These are phyloP conservation scores for Beroe forskalii DNA, from an alignment of 37 sponge, comb jelly and placozoan species.

Conservation along the genomic window DNA sequence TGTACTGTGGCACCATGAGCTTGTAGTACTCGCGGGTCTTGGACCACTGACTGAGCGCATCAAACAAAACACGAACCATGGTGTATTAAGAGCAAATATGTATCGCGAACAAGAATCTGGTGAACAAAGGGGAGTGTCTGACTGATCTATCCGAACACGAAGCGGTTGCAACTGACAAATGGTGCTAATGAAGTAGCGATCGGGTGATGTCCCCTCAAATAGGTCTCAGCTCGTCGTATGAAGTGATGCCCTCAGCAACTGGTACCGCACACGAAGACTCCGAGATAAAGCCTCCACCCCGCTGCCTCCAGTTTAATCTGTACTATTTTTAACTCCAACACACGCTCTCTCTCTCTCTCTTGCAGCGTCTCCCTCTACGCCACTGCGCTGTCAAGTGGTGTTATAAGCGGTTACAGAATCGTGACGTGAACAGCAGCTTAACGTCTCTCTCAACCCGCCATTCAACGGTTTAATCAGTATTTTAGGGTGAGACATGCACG, in stretches of 20 bases:
- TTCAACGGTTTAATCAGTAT: background rate
- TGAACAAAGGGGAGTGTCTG: too few species aligned
- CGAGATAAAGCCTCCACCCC: background rate
- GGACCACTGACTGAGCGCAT: constrained; percentile 33
- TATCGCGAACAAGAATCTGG: too few species aligned
- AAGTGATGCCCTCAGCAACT: background rate
- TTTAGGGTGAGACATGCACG: background rate
- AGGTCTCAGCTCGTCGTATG: background rate
- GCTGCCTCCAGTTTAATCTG: background rate
- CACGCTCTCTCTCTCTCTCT: background rate
- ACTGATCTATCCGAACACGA: too few species aligned
- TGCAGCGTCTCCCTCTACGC: background rate
- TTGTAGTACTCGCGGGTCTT: constrained; percentile 26
- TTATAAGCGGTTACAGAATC: background rate
- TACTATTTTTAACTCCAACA: background rate
- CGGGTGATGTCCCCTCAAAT: too few species aligned
- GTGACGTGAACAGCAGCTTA: background rate
- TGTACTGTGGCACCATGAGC: constrained; percentile 31
- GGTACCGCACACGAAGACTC: too few species aligned
- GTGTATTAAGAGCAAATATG: too few species aligned
- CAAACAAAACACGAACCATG: constrained; percentile 28
- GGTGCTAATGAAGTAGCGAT: background rate
- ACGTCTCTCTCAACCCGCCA: background rate
- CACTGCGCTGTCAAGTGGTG: background rate
- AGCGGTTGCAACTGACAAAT: background rate